Evolutionary conservation across 92 coral and sea anemone genomes (phyloP).

Genomic region (Epizoanthus rinbou): DNA sequence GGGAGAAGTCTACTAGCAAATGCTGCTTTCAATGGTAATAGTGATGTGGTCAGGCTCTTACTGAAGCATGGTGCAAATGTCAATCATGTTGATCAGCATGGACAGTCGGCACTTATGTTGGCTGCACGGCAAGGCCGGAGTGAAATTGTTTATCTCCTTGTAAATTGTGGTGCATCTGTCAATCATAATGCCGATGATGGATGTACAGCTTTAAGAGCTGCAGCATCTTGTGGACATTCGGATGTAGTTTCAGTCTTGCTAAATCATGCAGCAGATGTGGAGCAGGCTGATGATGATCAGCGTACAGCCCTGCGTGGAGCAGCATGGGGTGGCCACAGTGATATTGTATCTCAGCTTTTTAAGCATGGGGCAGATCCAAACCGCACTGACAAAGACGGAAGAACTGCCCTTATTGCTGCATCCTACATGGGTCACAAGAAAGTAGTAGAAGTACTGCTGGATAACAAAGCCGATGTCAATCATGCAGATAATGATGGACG

Average conservation of each 20-base stretch:
- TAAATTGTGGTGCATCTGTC: conserved; percentile 94
- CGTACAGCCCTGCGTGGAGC: conserved; percentile 98
- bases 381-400: conserved; percentile 89
- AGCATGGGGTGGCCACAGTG: conserved; percentile 98
- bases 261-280: conserved; percentile 87
- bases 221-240: conserved; percentile 94
- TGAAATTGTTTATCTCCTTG: conserved; percentile 91
- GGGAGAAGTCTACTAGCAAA: conserved; percentile 92
- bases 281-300: conserved; percentile 89
- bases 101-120: conserved; percentile 91
- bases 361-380: conserved; percentile 94
- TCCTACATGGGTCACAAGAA: conserved; percentile 94
- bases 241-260: conserved; percentile 92
- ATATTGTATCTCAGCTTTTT: conserved; percentile 85
- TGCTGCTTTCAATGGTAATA: conserved; percentile 90
- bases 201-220: conserved; percentile 91
- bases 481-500: conserved; percentile 97
- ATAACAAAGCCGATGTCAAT: conserved; percentile 86
- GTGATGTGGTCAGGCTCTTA: conserved; percentile 78
- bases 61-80: conserved; percentile 97
- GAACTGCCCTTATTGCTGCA: conserved; percentile 96
- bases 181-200: conserved; percentile 89
- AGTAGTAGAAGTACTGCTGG: conserved; percentile 85
- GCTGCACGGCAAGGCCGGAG: conserved; percentile 93
- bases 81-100: conserved; percentile 86